A percentile compares a stretch with the other conserved stretches of the same genome.
Evolutionary conservation across 1,140 invertebrate genomes (phyloP).

Genomic region (Oryctes rhinoceros): DNA sequence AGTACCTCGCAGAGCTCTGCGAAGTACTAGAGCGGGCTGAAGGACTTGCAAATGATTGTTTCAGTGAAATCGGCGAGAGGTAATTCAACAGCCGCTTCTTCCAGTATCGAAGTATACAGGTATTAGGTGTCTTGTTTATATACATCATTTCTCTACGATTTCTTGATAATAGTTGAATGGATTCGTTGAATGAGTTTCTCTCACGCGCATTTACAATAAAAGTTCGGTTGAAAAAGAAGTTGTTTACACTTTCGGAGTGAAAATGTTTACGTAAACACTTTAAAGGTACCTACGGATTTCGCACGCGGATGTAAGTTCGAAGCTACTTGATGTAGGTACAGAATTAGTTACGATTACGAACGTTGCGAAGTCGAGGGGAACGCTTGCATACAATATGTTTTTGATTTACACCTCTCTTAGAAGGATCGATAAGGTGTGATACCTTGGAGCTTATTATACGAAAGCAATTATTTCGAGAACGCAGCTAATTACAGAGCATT

Average conservation of each 20-base stretch:
- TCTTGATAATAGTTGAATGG: slow-evolving; percentile 23
- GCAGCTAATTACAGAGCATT: slow-evolving; percentile 7
- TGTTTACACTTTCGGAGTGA: not conserved
- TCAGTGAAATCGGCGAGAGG: not conserved
- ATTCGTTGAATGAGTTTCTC: slow-evolving; percentile 3
- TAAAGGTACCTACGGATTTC: not conserved
- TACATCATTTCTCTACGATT: slow-evolving; percentile 32
- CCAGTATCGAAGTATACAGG: not conserved
- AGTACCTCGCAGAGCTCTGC: no score
- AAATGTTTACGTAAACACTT: slow-evolving; percentile 29
- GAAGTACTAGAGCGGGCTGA: not conserved
- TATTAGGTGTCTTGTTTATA: not conserved
- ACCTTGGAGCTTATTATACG: not conserved
- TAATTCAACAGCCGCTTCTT: slow-evolving; percentile 13
- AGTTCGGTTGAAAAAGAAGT: not conserved
- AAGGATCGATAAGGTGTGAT: not conserved
- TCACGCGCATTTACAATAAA: not conserved
- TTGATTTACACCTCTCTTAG: not conserved
- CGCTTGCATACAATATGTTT: not conserved
- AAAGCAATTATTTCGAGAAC: slow-evolving; percentile 13
- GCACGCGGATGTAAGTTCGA: slow-evolving; percentile 4
- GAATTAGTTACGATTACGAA: slow-evolving; percentile 21
- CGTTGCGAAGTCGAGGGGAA: not conserved
- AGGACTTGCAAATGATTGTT: slow-evolving; percentile 37
- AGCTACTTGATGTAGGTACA: slow-evolving; percentile 25